phyloP scores from a whole-genome alignment of 2,797 vertebrate genomes.

The Molossus alvarezi region DNA sequence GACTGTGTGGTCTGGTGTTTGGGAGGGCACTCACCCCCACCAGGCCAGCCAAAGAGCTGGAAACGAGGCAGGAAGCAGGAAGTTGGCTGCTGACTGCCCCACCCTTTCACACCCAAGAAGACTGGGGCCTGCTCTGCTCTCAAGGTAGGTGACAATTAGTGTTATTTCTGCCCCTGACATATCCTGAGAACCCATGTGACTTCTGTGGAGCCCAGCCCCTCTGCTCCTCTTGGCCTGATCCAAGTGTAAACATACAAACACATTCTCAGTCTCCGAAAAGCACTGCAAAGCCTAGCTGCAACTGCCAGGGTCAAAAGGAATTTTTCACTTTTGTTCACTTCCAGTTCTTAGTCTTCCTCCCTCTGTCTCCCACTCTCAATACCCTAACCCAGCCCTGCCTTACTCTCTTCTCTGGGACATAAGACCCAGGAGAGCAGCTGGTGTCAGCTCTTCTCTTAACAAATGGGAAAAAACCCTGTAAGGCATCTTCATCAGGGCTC shows the following conservation, averaged over 20 bases:
- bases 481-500: neutral
- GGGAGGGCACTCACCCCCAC: neutral
- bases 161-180: neutral
- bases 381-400: neutral
- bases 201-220: neutral
- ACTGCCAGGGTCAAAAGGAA: neutral
- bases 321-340: constrained; percentile 48
- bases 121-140: constrained; percentile 38
- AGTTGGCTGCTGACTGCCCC: neutral
- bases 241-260: neutral
- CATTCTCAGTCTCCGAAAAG: neutral
- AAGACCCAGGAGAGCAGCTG: neutral
- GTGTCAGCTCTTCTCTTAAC: constrained; percentile 32
- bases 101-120: neutral
- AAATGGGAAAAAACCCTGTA: neutral
- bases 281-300: neutral
- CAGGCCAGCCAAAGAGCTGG: constrained; percentile 7
- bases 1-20: constrained; percentile 75
- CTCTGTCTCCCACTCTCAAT: neutral
- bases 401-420: constrained; percentile 14
- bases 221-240: neutral
- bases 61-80: neutral
- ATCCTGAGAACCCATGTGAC: neutral
- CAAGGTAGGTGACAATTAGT: neutral
- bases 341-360: neutral